A percentile compares a stretch with the other conserved stretches of the same genome.
Evolutionary conservation across 2,888 invertebrate species (phyloP).

Genomic region (Drosophila niveifrons): DNA sequence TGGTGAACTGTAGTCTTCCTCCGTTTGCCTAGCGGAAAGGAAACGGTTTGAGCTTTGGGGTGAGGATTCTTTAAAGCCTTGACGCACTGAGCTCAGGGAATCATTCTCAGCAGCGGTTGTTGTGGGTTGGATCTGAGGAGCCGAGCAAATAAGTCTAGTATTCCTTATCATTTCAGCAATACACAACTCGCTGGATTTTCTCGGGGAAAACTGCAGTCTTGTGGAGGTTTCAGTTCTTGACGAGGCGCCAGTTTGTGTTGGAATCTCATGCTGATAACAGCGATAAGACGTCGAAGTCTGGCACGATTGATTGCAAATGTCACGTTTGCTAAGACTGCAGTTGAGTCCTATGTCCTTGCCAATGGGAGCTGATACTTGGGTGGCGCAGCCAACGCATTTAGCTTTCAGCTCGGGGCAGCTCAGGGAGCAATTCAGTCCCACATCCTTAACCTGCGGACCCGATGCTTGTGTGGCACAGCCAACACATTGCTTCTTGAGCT

Average conservation of each 20-base stretch:
- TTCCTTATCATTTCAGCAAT: neutral
- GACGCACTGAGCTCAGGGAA: neutral
- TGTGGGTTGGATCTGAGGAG: neutral
- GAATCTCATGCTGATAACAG: neutral
- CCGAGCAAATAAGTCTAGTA: neutral
- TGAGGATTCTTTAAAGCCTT: neutral
- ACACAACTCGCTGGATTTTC: neutral
- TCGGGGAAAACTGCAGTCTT: neutral
- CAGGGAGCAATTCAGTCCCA: neutral
- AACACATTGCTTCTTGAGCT: neutral
- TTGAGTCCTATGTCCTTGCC: neutral
- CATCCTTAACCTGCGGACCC: neutral
- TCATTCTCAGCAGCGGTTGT: neutral
- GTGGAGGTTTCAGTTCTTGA: neutral
- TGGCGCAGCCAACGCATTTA: neutral
- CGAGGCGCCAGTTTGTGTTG: neutral
- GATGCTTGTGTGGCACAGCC: neutral
- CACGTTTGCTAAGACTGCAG: neutral
- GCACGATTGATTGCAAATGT: neutral
- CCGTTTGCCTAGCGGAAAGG: neutral
- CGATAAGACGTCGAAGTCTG: neutral
- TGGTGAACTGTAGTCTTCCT: neutral
- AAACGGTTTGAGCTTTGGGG: neutral
- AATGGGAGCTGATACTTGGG: neutral
- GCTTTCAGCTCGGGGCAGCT: neutral